Base-by-base conservation (phyloP, 2,888 invertebrate genomes). In the Stratiomys singularior region DNA sequence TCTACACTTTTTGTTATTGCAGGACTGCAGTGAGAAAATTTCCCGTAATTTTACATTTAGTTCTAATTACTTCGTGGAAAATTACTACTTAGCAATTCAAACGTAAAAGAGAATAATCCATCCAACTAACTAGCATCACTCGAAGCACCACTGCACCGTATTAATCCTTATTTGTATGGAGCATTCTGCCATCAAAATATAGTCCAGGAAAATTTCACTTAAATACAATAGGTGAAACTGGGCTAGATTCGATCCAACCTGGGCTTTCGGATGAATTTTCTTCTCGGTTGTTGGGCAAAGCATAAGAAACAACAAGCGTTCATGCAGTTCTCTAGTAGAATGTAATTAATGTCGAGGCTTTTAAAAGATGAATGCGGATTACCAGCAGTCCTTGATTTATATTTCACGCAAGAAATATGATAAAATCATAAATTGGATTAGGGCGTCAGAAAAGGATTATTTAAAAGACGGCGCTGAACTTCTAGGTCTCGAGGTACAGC, bases 71-170 rank as follows among this genome's bases (percentile, higher is more conserved):
- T 60, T 25, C 58, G 25, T 11, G 58, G 58, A 25, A 25, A 60
- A 60, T 52, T 52, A 23, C 58, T 60, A 25, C 18, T 25, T 25
- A 21, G 13, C 11, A 60, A 25, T 23, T 25, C 58, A 60, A 21
- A 60, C 58, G 58, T 60, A 60, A 60, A 60, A 23, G 58, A 60
- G 58, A 60, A 60, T 60, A 60, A 60, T 60, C 25, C 58, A 60
- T 60, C 58, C 4, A 21, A 60, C 25, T 21, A 60, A 18, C 58
- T 23, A 60, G 52, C 15, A 18, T 4, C 25, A 60, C 58, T 23
- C 21, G 58, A 60, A 60, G 58, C 25, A 21, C 37, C 52, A n/a
- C 23, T 60, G 23, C 21, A 60, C 58, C 52, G 4, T 13, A 60
- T 23, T 60, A 23, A 23, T 60, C 21, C 25, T 60, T 60, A 25